phyloP scores from a whole-genome alignment of 2,113 vertebrate species.

The Lampris megalopsis region DNA sequence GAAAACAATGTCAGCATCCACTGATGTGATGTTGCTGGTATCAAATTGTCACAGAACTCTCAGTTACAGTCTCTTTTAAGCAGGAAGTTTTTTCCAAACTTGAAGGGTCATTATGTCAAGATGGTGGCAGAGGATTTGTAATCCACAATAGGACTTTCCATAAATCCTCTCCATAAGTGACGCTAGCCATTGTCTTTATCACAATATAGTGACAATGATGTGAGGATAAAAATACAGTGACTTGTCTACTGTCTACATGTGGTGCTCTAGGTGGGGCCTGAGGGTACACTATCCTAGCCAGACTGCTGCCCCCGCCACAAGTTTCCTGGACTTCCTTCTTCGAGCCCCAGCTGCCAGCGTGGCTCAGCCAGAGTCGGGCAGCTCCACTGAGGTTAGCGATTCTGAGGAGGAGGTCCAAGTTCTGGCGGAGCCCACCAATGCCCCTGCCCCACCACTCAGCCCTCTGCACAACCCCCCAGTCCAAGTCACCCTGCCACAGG shows the following conservation, averaged over 20 bases:
- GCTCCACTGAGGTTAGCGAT: slow-evolving; percentile 75
- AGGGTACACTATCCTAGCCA: slow-evolving; percentile 84
- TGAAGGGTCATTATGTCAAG: no score
- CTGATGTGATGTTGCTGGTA: no score
- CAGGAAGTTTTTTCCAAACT: no score
- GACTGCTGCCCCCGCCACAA: slow-evolving; percentile 80
- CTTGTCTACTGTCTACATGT: neutral
- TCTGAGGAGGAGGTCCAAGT: slow-evolving; percentile 66
- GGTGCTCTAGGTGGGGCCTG: slow-evolving; percentile 65
- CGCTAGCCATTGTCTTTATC: no score
- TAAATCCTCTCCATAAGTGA: no score
- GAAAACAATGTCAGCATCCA: no score
- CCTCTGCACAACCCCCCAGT: neutral
- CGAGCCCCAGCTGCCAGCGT: slow-evolving; percentile 34
- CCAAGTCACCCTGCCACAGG: slow-evolving; percentile 24
- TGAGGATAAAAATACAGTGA: no score
- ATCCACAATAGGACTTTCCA: no score
- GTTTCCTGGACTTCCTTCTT: slow-evolving; percentile 61
- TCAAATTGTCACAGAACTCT: no score
- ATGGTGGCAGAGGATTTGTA: no score
- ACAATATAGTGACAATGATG: no score
- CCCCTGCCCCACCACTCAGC: slow-evolving; percentile 11
- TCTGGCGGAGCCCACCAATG: neutral
- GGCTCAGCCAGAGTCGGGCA: slow-evolving; percentile 73
- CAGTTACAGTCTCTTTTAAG: no score